Conservation (phyloP, 2,113 vertebrate genomes). For the Perca schrenkii region DNA sequence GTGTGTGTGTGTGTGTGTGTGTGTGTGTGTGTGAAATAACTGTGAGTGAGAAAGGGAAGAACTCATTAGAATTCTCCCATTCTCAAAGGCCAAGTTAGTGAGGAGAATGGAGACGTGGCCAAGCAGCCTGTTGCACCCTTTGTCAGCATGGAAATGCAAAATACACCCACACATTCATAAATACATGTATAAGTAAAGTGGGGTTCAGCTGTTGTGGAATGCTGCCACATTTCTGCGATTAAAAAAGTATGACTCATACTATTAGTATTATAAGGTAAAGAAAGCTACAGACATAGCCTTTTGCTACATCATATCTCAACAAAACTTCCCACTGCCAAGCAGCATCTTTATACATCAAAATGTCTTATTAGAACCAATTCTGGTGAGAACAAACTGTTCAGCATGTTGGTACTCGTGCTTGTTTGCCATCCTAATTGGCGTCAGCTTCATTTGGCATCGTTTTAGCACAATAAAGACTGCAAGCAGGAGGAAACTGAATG, state of each 20-base stretch:
- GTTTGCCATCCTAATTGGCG: conserved; percentile 39
- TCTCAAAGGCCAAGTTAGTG: conserved; percentile 79
- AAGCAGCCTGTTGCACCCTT: conserved; percentile 59
- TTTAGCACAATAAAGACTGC: conserved; percentile 1
- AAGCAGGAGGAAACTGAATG: not conserved
- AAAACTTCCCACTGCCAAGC: not conserved
- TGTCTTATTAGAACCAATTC: conserved; percentile 13
- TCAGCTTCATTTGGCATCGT: not conserved
- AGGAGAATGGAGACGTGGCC: conserved; percentile 65
- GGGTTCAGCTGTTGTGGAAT: not conserved
- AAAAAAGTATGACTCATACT: not conserved
- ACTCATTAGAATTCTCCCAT: conserved; percentile 80
- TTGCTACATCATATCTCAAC: not conserved
- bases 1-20: not conserved
- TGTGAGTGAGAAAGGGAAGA: conserved; percentile 35
- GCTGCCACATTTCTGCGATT: not conserved
- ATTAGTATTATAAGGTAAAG: not conserved
- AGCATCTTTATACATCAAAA: conserved; percentile 5
- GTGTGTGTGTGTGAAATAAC: conserved; percentile 47
- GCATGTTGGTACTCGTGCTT: not conserved
- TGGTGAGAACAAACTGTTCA: conserved; percentile 18
- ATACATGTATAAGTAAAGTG: not conserved
- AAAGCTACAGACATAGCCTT: not conserved
- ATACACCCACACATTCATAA: conserved; percentile 23
- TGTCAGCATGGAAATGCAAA: conserved; percentile 37